Evolutionary conservation across 2,888 invertebrate genomes (phyloP).

Genomic region (Mamestra brassicae): DNA sequence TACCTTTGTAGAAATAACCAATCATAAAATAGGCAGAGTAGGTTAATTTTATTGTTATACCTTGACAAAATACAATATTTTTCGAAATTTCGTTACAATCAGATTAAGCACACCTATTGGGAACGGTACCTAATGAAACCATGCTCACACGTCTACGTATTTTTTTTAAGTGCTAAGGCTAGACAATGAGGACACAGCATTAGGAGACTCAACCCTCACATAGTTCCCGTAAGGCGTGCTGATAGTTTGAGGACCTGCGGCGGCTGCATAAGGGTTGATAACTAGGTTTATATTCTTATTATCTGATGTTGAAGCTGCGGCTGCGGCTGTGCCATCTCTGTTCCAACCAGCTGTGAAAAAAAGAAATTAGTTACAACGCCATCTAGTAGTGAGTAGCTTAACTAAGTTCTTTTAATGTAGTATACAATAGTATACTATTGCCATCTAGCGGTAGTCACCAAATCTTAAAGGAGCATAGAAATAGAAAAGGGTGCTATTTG

Average conservation of each 20-base stretch:
- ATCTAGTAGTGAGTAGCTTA: constrained; percentile 65
- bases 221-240: constrained; percentile 86
- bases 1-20: too few species aligned
- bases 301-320: constrained; percentile 57
- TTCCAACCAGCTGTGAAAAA: constrained; percentile 81
- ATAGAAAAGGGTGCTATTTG: neutral
- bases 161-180: constrained; percentile 30
- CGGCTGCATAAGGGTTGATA: constrained; percentile 75
- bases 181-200: constrained; percentile 34
- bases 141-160: neutral
- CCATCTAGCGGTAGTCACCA: constrained; percentile 6
- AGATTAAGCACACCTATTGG: neutral
- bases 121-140: neutral
- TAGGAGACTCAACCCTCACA: constrained; percentile 71
- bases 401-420: neutral
- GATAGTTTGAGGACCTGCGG: constrained; percentile 80
- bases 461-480: neutral
- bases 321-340: constrained; percentile 73
- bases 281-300: constrained; percentile 71
- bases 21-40: too few species aligned
- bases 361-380: constrained; percentile 50
- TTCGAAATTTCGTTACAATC: neutral
- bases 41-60: neutral
- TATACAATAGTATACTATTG: too few species aligned
- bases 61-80: neutral